These are phyloP conservation scores for Tychaedon coryphoeus DNA, from an alignment of 2,113 vertebrate species.

Conservation along the genomic window DNA sequence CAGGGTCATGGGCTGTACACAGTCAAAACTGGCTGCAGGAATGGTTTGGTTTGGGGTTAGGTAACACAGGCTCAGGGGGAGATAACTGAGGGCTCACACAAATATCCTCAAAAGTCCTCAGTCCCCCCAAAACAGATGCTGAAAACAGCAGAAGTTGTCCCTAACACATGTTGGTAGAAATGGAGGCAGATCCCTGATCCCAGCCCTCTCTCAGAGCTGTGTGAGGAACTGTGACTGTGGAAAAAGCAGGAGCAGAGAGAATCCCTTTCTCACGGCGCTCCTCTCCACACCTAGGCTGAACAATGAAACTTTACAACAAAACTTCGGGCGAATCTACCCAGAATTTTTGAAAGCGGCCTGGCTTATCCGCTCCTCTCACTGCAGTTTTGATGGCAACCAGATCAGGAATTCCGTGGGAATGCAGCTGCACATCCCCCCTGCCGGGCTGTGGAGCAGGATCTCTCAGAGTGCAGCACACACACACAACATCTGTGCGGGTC, in stretches of 20 bases:
- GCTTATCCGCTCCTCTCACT: not conserved
- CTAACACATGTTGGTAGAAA: not conserved
- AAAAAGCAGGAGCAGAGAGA: not conserved
- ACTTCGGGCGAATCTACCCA: not conserved
- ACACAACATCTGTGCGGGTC: slow-evolving; percentile 56
- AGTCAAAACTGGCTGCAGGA: not conserved
- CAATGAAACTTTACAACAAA: not conserved
- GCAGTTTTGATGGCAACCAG: not conserved
- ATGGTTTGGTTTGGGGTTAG: not conserved
- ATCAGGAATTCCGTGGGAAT: not conserved
- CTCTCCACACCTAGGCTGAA: not conserved
- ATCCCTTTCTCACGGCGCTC: not conserved
- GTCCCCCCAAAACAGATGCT: not conserved
- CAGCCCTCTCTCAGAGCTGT: not conserved
- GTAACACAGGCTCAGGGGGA: not conserved
- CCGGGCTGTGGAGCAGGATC: slow-evolving; percentile 46
- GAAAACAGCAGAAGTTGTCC: not conserved
- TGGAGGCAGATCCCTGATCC: slow-evolving; percentile 45
- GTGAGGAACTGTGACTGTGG: slow-evolving; percentile 44
- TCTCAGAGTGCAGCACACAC: slow-evolving; percentile 71
- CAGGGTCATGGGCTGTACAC: slow-evolving; percentile 1
- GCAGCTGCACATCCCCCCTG: not conserved
- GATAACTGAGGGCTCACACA: not conserved
- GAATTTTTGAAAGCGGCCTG: not conserved
- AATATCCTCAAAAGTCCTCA: not conserved